Evolutionary conservation across 1,140 invertebrate genomes (phyloP).

Genomic region (Drosophila asahinai): DNA sequence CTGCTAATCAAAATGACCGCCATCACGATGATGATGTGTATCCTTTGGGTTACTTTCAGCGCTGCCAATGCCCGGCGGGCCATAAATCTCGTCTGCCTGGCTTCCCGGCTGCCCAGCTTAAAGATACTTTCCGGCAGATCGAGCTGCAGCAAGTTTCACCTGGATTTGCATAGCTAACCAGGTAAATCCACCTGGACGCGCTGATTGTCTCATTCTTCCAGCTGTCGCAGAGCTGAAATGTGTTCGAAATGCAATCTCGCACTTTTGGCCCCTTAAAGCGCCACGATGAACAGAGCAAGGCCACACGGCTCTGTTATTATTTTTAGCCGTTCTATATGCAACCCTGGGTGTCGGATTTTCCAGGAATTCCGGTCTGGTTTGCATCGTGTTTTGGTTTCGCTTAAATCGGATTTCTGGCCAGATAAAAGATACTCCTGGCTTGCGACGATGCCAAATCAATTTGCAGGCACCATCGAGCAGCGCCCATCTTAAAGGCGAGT

Average conservation of each 20-base stretch:
- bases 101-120: constrained; percentile 6
- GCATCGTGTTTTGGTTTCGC: constrained; percentile 13
- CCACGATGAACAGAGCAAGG: constrained; percentile 9
- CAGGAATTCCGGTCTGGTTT: constrained; percentile 34
- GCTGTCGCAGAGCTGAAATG: constrained; percentile 10
- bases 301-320: constrained; percentile 26
- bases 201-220: constrained; percentile 34
- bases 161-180: constrained; percentile 63
- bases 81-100: constrained; percentile 58
- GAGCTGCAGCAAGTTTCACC: background rate
- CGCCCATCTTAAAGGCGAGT: constrained; percentile 26
- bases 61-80: constrained; percentile 13
- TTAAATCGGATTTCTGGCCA: constrained; percentile 45
- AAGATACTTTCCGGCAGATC: constrained; percentile 18
- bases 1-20: constrained; percentile 56
- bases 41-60: constrained; percentile 15
- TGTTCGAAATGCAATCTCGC: constrained; percentile 46
- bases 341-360: constrained; percentile 20
- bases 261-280: constrained; percentile 31
- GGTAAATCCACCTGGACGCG: constrained; percentile 47
- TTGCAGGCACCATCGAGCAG: constrained; percentile 42
- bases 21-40: constrained; percentile 23
- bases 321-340: constrained; percentile 21
- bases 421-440: constrained; percentile 21
- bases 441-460: constrained; percentile 47